phyloP scores from a whole-genome alignment of 2,113 vertebrate genomes.

The Limanda limanda region DNA sequence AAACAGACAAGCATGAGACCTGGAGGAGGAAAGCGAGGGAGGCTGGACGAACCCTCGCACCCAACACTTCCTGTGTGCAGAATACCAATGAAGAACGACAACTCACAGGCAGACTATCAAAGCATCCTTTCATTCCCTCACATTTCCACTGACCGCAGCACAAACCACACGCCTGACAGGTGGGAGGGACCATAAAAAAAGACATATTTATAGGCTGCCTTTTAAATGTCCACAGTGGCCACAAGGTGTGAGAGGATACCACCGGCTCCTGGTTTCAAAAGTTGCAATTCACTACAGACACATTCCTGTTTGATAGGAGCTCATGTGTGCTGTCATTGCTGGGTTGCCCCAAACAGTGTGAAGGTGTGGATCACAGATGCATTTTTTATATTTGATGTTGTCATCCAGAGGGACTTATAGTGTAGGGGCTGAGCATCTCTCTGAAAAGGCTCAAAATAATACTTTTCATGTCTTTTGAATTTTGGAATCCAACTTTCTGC shows the following conservation, averaged over 20 bases:
- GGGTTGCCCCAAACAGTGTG: background rate
- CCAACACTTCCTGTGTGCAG: conserved; percentile 59
- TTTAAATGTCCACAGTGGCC: conserved; percentile 3
- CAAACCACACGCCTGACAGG: conserved; percentile 40
- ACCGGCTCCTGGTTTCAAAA: conserved; percentile 3
- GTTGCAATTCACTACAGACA: background rate
- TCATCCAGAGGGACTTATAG: too few species aligned
- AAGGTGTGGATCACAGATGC: conserved; percentile 32
- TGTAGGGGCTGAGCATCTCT: background rate
- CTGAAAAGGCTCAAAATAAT: background rate
- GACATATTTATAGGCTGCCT: conserved; percentile 25
- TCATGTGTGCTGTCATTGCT: conserved; percentile 3
- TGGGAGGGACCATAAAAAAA: conserved; percentile 23
- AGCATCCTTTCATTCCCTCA: conserved; percentile 65
- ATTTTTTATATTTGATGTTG: too few species aligned
- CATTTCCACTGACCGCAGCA: conserved; percentile 56
- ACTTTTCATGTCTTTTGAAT: background rate
- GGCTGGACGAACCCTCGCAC: conserved; percentile 64
- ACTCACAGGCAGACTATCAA: conserved; percentile 61
- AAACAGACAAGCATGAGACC: conserved; percentile 40
- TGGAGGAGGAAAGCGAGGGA: conserved; percentile 35
- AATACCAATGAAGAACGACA: conserved; percentile 77
- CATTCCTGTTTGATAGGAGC: background rate
- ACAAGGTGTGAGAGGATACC: background rate
- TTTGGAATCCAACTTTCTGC: conserved; percentile 6